phyloP scores from a whole-genome alignment of 2,888 invertebrate genomes.

The Pollenia labialis region DNA sequence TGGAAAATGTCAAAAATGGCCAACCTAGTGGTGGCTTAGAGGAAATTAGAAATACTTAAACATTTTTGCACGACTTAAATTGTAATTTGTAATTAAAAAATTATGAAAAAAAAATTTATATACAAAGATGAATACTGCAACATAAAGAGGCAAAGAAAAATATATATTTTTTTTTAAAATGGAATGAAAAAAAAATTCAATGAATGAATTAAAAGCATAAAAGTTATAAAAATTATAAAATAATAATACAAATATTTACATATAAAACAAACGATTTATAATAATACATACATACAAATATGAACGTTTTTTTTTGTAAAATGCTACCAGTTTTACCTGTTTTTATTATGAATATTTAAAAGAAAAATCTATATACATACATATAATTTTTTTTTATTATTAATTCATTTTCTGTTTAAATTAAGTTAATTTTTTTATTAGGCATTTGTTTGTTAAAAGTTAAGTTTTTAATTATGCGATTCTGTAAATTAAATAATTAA shows the following conservation, averaged over 20 bases:
- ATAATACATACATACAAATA: slow-evolving; percentile 49
- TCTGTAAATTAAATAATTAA: not conserved
- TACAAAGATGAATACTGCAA: slow-evolving; percentile 56
- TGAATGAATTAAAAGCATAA: slow-evolving; percentile 7
- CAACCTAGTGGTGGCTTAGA: slow-evolving; percentile 91
- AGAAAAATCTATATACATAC: not conserved
- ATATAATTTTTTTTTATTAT: slow-evolving; percentile 44
- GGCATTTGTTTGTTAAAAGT: slow-evolving; percentile 66
- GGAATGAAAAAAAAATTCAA: not conserved
- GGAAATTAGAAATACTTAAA: slow-evolving; percentile 86
- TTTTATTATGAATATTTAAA: slow-evolving; percentile 70
- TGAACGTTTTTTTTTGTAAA: slow-evolving; percentile 61
- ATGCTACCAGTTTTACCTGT: slow-evolving; percentile 84
- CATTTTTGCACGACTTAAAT: not conserved
- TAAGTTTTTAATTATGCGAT: slow-evolving; percentile 55
- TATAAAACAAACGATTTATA: slow-evolving; percentile 34
- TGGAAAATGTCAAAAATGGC: slow-evolving; percentile 93
- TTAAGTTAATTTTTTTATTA: slow-evolving; percentile 33
- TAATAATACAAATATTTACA: slow-evolving; percentile 51
- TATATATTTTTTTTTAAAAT: slow-evolving; percentile 49
- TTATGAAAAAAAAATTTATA: slow-evolving; percentile 7
- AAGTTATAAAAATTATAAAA: slow-evolving; percentile 58
- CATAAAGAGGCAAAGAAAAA: slow-evolving; percentile 52
- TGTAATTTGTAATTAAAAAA: not conserved
- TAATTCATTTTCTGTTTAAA: slow-evolving; percentile 60